A percentile compares a stretch with the other conserved stretches of the same genome.
Evolutionary conservation across 2,113 vertebrate species (phyloP).

Genomic region (Leuciscus idus): DNA sequence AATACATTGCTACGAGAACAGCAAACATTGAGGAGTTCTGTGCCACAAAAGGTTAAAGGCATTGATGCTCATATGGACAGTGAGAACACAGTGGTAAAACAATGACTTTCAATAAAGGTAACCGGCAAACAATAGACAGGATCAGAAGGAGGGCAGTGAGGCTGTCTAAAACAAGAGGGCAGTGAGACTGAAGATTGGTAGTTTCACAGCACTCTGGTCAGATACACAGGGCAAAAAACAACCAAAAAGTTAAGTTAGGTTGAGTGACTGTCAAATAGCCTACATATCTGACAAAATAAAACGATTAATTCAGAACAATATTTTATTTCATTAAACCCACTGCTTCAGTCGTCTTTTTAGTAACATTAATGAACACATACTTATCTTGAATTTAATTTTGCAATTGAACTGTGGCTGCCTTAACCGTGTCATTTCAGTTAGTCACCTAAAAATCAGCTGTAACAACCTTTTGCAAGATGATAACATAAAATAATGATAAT

Average conservation of each 20-base stretch:
- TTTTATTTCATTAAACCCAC: constrained; percentile 15
- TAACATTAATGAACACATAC: background rate
- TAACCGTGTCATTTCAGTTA: background rate
- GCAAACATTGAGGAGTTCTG: constrained; percentile 40
- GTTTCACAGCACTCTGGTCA: constrained; percentile 6
- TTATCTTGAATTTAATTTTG: background rate
- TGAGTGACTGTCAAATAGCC: background rate
- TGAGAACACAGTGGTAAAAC: constrained; percentile 31
- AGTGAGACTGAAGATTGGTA: background rate
- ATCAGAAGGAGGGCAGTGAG: constrained; percentile 24
- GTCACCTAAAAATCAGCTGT: constrained; percentile 12
- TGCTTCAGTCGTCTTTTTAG: constrained; percentile 1
- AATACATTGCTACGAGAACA: constrained; percentile 37
- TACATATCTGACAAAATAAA: background rate
- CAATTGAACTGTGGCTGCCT: background rate
- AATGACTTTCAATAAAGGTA: constrained; percentile 42
- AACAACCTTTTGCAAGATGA: constrained; percentile 6
- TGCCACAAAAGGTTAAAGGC: constrained; percentile 43
- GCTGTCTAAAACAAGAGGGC: background rate
- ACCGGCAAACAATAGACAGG: constrained; percentile 8
- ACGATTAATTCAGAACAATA: background rate
- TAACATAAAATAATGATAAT: background rate
- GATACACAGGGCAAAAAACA: background rate
- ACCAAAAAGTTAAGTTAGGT: background rate
- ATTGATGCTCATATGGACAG: constrained; percentile 30